Evolutionary conservation across 2,797 vertebrate species (phyloP), one percentile per base, ranked within the genome.

Genomic region (Sebastes baramenuke): DNA sequence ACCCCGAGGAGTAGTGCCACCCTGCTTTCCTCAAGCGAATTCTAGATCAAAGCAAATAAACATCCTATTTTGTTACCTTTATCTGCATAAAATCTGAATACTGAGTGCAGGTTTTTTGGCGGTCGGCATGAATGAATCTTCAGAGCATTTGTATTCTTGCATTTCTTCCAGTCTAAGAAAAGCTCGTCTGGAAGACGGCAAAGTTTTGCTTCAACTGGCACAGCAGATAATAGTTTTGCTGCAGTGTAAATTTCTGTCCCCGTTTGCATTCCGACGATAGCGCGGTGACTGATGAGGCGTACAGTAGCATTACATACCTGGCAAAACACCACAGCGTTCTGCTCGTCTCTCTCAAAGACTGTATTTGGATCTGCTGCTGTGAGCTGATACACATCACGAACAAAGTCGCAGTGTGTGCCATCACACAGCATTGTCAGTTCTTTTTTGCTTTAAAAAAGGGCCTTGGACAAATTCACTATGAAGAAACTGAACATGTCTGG

Each of bases 231-330:
- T 81, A 81, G 80, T 73, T 80, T 49, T 66, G 64, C 78, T 60
- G 59, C 72, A 77, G 72, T 83, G 76, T 77, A 74, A 29, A 77
- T 83, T 62, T 79, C 72, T 68, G 34, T 67, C 49, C 69, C 66
- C 8, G 65, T 79, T 84, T 81, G 67, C 68, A 55, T 76, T 75
- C 34, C 68, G 16, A 80, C 14, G 24, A 72, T 25, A 58, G 67
- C 8, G 52, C 77, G 66, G 70, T 67, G 83, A 83, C 84, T 84
- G 85, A 82, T 87, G 88, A 88, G 75, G 72, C 67, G 30, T 80
- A 69, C 54, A 61, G 68, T 72, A 65, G 70, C 65, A 81, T 87
- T 84, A 77, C 61, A 46, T 87, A 91, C 59, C 83, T 82, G 62
- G 54, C 29, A 75, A 64, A 82, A 66, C 72, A 77, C 56, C 32